Evolutionary conservation across 2,888 invertebrate species (phyloP).

Genomic region (Chirona hameri): DNA sequence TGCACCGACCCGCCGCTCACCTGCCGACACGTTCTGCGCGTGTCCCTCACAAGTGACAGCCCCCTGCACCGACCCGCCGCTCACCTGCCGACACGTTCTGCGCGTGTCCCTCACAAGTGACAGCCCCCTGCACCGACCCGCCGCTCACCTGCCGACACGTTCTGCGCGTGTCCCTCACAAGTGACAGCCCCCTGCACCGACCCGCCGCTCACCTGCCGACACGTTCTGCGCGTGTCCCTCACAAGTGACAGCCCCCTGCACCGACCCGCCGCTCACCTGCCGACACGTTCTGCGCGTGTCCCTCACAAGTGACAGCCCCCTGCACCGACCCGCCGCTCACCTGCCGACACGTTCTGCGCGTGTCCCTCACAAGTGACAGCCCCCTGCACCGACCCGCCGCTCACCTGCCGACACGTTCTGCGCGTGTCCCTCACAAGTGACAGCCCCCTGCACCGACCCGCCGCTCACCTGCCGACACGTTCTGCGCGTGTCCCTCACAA

Average conservation of each 20-base stretch:
- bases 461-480: conserved; percentile 68
- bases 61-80: not conserved
- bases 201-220: conserved; percentile 55
- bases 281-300: conserved; percentile 94
- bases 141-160: conserved; percentile 68
- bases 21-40: conserved; percentile 87
- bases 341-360: conserved; percentile 87
- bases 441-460: not conserved
- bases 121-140: not conserved
- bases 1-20: conserved; percentile 38
- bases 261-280: conserved; percentile 50
- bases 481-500: conserved; percentile 83
- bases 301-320: no score
- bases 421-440: conserved; percentile 95
- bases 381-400: not conserved
- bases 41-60: no score
- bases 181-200: no score
- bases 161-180: conserved; percentile 97
- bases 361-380: no score
- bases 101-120: conserved; percentile 95
- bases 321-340: conserved; percentile 38
- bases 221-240: conserved; percentile 97
- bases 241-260: no score
- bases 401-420: conserved; percentile 80
- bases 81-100: conserved; percentile 80